Evolutionary conservation across 2,888 invertebrate genomes (phyloP).

Genomic region (Andrena hattorfiana): DNA sequence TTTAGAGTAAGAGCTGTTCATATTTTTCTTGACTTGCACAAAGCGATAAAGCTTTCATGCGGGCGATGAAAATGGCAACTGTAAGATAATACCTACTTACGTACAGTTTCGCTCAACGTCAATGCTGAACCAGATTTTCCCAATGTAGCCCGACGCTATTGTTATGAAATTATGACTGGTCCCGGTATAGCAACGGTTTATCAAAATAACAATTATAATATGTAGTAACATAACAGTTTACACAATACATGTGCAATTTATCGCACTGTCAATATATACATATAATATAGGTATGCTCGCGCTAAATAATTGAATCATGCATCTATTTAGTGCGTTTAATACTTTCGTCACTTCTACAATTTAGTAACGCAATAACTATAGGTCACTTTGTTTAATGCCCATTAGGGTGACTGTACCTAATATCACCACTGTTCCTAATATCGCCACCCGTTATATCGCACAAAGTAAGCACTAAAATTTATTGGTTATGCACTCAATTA

Average conservation of each 20-base stretch:
- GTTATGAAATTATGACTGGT: constrained; percentile 67
- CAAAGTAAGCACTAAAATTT: too few relatives aligned
- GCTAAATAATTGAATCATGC: too few relatives aligned
- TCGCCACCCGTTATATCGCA: too few relatives aligned
- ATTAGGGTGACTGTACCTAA: too few relatives aligned
- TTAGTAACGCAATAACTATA: too few relatives aligned
- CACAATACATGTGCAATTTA: not conserved
- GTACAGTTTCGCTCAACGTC: constrained; percentile 38
- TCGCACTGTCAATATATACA: too few relatives aligned
- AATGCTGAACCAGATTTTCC: constrained; percentile 49
- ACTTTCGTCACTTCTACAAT: too few relatives aligned
- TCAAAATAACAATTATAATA: constrained; percentile 58
- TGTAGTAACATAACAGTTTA: constrained; percentile 35
- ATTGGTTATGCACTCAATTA: too few relatives aligned
- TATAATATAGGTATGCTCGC: too few relatives aligned
- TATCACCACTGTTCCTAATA: too few relatives aligned
- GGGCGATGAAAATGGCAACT: constrained; percentile 41
- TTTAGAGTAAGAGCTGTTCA: not conserved
- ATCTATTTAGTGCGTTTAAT: too few relatives aligned
- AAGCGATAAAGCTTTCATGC: constrained; percentile 27
- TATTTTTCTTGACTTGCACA: not conserved
- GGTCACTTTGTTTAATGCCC: too few relatives aligned
- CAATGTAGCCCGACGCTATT: constrained; percentile 62
- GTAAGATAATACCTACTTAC: constrained; percentile 41
- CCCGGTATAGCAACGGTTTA: constrained; percentile 62